Percentiles rank a stretch among this genome's conserved stretches.
phyloP scores from a whole-genome alignment of 2,113 vertebrate genomes.

The Stictonetta naevosa region DNA sequence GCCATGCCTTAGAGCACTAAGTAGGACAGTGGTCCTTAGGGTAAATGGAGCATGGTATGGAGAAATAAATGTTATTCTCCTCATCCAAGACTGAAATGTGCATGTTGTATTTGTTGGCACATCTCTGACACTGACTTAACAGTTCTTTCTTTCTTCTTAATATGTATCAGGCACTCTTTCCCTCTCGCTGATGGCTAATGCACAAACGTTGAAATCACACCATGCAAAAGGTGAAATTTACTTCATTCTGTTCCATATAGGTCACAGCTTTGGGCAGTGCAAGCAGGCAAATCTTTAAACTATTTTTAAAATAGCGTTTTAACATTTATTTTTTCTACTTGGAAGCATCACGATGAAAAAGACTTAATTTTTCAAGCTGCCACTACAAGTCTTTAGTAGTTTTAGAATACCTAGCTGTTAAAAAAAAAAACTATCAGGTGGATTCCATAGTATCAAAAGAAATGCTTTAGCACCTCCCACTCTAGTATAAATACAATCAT shows the following conservation, averaged over 20 bases:
- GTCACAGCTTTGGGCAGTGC: not conserved
- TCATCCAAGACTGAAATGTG: not conserved
- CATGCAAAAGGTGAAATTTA: not conserved
- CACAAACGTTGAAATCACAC: not conserved
- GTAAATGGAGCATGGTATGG: constrained; percentile 14
- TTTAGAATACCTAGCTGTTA: not conserved
- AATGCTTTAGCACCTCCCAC: not conserved
- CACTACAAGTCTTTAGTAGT: not conserved
- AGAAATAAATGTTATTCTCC: constrained; percentile 22
- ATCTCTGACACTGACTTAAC: not conserved
- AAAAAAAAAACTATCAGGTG: not conserved
- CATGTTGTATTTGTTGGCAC: not conserved
- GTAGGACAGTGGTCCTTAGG: constrained; percentile 30
- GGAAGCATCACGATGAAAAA: not conserved
- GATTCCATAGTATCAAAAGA: not conserved
- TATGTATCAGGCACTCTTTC: not conserved
- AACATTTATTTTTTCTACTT: not conserved
- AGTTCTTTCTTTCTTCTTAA: not conserved
- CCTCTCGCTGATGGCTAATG: not conserved
- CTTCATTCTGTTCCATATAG: not conserved
- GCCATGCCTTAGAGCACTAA: constrained; percentile 2
- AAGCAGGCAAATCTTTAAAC: not conserved
- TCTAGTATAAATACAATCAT: rapidly evolving
- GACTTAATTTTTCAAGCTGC: not conserved
- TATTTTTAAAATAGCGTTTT: not conserved